These are phyloP conservation scores for Phenacoccus solenopsis DNA, from an alignment of 1,140 invertebrate genomes.

Conservation along the genomic window DNA sequence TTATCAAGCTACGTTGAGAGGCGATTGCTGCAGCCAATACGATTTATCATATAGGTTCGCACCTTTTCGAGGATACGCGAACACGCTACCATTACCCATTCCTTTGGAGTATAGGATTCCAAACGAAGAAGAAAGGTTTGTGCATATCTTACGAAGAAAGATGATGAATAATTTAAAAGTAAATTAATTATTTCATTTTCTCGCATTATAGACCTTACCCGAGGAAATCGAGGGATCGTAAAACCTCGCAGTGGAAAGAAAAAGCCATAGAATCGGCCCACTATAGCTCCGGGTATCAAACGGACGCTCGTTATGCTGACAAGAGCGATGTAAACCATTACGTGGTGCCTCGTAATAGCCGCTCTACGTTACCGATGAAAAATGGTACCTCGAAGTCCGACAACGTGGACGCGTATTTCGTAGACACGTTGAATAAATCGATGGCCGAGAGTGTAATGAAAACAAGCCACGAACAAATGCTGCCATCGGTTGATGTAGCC, in stretches of 20 bases:
- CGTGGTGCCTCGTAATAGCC: neutral
- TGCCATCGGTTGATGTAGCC: neutral
- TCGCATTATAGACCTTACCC: neutral
- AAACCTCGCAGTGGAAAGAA: neutral
- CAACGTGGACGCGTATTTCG: neutral
- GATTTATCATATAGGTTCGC: neutral
- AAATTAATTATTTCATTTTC: too few species aligned
- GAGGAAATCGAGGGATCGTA: neutral
- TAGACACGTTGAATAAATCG: conserved; percentile 5
- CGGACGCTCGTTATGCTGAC: neutral
- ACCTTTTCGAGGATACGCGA: neutral
- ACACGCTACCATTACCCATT: neutral
- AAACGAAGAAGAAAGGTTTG: neutral
- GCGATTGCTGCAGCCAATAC: neutral
- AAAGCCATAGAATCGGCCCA: neutral
- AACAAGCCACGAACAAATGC: neutral
- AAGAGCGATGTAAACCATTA: neutral
- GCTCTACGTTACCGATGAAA: neutral
- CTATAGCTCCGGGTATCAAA: neutral
- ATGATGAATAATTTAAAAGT: neutral
- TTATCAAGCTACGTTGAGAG: neutral
- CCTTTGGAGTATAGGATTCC: neutral
- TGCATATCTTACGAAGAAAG: too few species aligned
- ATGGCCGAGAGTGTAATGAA: neutral
- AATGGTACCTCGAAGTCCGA: neutral